These are phyloP conservation scores for Mesocricetus auratus DNA, from an alignment of 2,113 vertebrate genomes.

Conservation along the genomic window DNA sequence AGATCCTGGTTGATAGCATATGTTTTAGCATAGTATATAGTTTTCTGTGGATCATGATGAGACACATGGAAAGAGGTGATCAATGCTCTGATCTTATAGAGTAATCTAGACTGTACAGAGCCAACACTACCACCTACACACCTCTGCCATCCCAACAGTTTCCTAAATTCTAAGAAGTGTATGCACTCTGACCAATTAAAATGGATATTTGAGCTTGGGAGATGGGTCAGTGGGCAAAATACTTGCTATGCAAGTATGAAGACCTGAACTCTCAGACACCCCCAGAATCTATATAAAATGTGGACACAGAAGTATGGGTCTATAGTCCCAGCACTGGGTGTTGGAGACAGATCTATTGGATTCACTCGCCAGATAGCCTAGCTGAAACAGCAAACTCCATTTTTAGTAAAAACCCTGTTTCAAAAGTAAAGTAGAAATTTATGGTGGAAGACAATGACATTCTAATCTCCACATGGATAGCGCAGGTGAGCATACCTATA, in stretches of 20 bases:
- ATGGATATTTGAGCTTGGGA: not conserved
- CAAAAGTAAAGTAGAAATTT: not conserved
- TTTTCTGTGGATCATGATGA: slow-evolving; percentile 9
- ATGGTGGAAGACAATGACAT: not conserved
- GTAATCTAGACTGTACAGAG: not conserved
- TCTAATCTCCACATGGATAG: not conserved
- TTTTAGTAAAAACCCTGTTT: not conserved
- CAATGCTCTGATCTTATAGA: not conserved
- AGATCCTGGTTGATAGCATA: not conserved
- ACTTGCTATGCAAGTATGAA: not conserved
- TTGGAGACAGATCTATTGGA: not conserved
- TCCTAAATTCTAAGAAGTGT: not conserved
- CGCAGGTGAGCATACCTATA: not conserved
- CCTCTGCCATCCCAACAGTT: not conserved
- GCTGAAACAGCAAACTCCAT: not conserved
- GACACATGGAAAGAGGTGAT: not conserved
- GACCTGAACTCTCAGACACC: not conserved
- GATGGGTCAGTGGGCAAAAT: not conserved
- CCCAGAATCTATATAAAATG: not conserved
- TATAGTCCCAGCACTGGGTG: not conserved
- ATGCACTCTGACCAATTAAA: not conserved
- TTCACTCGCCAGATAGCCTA: not conserved
- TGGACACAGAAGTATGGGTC: not conserved
- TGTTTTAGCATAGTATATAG: not conserved
- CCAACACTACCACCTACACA: not conserved